Base-by-base conservation (phyloP, 2,888 invertebrate species). In the Caradrina clavipalpis region DNA sequence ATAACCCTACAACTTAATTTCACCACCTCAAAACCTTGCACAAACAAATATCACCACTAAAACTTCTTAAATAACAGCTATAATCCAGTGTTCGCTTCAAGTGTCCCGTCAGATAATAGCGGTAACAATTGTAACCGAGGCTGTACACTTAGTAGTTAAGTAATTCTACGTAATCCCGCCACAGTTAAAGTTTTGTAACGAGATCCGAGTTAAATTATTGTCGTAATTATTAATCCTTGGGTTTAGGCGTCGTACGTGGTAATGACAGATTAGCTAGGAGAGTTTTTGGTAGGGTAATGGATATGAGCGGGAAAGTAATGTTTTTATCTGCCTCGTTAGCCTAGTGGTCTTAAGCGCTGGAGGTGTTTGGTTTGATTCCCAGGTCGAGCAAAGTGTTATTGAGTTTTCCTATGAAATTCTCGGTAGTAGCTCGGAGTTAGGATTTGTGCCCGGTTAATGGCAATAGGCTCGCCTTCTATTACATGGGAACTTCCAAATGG, bases 101-200 rank as follows among this genome's bases (percentile, higher is more conserved):
- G 60, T 63, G 68, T 69, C 56, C 49, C 47, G 63, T 63, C 49
- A 73, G 50, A 71, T 82, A 73, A 73, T 70, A 50, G 58, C 22
- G 39, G 55, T 53, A 35, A 69, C 42, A 70, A 59, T 64, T 76
- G 47, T 65, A 22, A 60, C 45, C 11, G 49, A 72, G 62, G 69
- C 58, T 60, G 54, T 55, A 56, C 70, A 80, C 51, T 61, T 70
- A 71, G 70, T 68, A 76, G 73, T 73, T 51, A 63, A 67, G 78
- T 83, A 80, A 83, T 77, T 75, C 64, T 57, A 68, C 39, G 42
- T 83, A 80, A 82, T 73, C 83, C 81, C 0, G 42, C 55, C 53
- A 51, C 67, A 50, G 55, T 49, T 69, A 50, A 80, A 83, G 78
- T 80, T 83, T 78, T 72, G 78, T 78, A 72, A 82, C 71, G 65